Evolutionary conservation across 2,888 invertebrate species (phyloP).

Genomic region (Dicranocentrus wangi): DNA sequence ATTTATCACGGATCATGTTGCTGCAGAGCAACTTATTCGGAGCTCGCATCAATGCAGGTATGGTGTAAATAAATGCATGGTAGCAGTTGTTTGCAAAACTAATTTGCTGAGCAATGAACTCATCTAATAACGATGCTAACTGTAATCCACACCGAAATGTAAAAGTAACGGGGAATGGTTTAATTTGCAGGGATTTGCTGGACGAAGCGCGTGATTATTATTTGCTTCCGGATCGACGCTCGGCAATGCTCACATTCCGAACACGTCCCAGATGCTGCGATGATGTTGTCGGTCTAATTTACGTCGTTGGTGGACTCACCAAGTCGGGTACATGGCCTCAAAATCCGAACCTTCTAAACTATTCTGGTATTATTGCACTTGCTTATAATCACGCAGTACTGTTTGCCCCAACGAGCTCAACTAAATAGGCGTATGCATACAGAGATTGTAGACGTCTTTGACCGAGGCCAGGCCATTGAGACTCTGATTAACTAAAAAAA

Average conservation of each 20-base stretch:
- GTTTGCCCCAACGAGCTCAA: constrained; percentile 2
- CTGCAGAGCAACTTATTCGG: constrained; percentile 85
- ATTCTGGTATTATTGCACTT: constrained; percentile 61
- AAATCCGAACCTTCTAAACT: constrained; percentile 62
- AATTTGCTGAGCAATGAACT: too few species aligned
- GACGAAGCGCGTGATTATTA: constrained; percentile 93
- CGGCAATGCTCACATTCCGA: constrained; percentile 84
- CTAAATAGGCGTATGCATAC: constrained; percentile 36
- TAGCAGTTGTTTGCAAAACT: too few species aligned
- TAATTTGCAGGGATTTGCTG: constrained; percentile 81
- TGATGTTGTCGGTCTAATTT: constrained; percentile 85
- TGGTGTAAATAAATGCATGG: too few species aligned
- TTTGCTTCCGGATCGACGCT: constrained; percentile 87
- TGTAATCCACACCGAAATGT: too few species aligned
- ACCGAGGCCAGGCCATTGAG: too few species aligned
- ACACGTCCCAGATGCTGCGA: constrained; percentile 85
- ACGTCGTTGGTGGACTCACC: constrained; percentile 89
- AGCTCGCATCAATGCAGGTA: constrained; percentile 86
- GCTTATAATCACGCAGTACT: constrained; percentile 36
- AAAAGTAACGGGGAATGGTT: too few species aligned
- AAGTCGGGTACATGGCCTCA: constrained; percentile 79
- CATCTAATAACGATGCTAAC: too few species aligned
- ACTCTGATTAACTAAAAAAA: too few species aligned
- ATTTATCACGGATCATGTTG: constrained; percentile 86
- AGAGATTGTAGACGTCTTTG: neutral